Evolutionary conservation across 2,888 invertebrate species (phyloP), one percentile per base, ranked within the genome.

Genomic region (Dendrolimus houi): DNA sequence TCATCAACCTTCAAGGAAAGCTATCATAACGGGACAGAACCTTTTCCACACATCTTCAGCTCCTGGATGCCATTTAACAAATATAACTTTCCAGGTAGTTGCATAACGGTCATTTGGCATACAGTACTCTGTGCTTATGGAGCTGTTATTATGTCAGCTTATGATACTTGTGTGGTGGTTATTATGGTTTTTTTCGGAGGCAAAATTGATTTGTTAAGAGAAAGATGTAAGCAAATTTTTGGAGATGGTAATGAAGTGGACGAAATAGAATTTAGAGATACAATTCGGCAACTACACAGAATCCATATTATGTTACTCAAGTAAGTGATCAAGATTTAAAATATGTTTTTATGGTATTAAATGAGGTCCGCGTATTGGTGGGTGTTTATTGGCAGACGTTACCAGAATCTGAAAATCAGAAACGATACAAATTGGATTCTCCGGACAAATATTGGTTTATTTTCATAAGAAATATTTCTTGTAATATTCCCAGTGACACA

Each of bases 11-110:
- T 75, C 54, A 75, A 83, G 52, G 77, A 81, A 61, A 72, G 71
- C 12, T 55, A 83, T 29, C 68, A 57, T 1, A 83, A 83, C 62
- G 87, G 83, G 7, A 77, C 77, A 1, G 82, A 83, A 62, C 47
- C 62, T 0, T 88, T 87, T 65, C 84, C 84, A 0, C 88, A 87
- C 54, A 85, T 89, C 29, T 85, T 85, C 52, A 87, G 85, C 58
- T 79, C 87, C 13, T 89, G 87, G 87, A 73, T 83, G 71, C 87
- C 87, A 1, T 75, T 84, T 63, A 79, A 88, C 59, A 87, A 87
- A 57, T 72, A 85, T 57, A 68, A 73, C 47, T 73, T 71, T 9
- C 85, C 87, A 9, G 86, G 86, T 8, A 71, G 68, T 54, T 88
- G 84, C 84, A 68, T 85, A 1, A 84, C 82, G 2, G 72, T 86